phyloP scores from a whole-genome alignment of 2,888 invertebrate species.

The Amphipyra berbera region DNA sequence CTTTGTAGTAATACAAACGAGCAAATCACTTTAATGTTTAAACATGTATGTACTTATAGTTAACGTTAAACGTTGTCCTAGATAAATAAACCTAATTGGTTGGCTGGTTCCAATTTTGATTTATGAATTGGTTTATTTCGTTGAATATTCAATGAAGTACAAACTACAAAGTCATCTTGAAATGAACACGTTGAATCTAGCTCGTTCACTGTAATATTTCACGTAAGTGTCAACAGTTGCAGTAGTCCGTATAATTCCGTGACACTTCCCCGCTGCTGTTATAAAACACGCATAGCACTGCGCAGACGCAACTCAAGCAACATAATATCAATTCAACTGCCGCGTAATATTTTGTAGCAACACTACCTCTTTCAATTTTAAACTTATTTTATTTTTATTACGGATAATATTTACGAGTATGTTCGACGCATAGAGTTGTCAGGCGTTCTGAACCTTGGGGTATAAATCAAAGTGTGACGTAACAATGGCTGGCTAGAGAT shows the following conservation, averaged over 20 bases:
- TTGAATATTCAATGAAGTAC: constrained; percentile 45
- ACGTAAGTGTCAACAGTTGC: constrained; percentile 4
- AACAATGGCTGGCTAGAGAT: constrained; percentile 64
- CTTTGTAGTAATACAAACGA: too few relatives aligned
- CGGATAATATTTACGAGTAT: constrained; percentile 50
- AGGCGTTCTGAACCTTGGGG: constrained; percentile 25
- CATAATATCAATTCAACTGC: constrained; percentile 54
- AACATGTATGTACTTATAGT: too few relatives aligned
- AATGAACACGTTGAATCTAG: constrained; percentile 23
- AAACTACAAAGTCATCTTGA: constrained; percentile 37
- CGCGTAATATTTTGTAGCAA: constrained; percentile 44
- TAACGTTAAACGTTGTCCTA: too few relatives aligned
- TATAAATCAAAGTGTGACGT: constrained; percentile 67
- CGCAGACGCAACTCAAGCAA: constrained; percentile 24
- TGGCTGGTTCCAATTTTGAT: constrained; percentile 29
- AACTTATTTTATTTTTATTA: constrained; percentile 54
- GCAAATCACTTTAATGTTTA: too few relatives aligned
- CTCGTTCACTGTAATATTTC: constrained; percentile 28
- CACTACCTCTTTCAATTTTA: constrained; percentile 47
- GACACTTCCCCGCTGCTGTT: constrained; percentile 8
- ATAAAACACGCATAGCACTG: constrained; percentile 32
- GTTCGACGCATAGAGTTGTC: constrained; percentile 54
- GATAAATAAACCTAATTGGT: too few relatives aligned
- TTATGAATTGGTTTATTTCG: constrained; percentile 32
- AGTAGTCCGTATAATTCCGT: constrained; percentile 14